phyloP scores from a whole-genome alignment of 2,797 vertebrate species.

The Petrocephalus schoutedeni region DNA sequence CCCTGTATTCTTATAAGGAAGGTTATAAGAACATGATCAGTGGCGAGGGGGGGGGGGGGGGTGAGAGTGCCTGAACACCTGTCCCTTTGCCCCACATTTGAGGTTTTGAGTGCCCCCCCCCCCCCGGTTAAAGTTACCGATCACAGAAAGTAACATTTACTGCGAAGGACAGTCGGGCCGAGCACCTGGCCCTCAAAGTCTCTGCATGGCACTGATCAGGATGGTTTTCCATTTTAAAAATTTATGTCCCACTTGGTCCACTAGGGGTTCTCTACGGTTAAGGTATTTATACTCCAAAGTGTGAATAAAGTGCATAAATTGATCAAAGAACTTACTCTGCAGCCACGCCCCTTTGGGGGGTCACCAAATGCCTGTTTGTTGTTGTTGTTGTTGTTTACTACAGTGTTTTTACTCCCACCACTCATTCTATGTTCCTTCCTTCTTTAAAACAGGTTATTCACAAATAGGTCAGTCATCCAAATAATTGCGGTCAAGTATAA shows the following conservation, averaged over 20 bases:
- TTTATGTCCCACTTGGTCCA: background rate
- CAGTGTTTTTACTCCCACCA: background rate
- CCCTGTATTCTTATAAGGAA: background rate
- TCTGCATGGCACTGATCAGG: background rate
- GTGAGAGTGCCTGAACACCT: background rate
- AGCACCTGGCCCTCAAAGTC: background rate
- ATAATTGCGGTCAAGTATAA: conserved; percentile 21
- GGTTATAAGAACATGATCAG: background rate
- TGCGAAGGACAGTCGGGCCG: background rate
- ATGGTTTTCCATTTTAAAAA: background rate
- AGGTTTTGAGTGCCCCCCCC: background rate
- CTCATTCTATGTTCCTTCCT: background rate
- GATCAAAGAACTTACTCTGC: background rate
- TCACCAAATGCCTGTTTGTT: background rate
- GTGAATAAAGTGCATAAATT: conserved; percentile 22
- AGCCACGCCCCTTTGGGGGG: background rate
- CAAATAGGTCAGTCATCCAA: conserved; percentile 14
- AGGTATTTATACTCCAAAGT: background rate
- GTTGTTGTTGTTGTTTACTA: background rate
- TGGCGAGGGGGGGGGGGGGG: background rate
- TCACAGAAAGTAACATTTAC: background rate
- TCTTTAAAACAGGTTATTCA: background rate
- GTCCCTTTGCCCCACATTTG: background rate
- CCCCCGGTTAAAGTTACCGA: background rate
- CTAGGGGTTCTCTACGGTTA: background rate